Conservation (phyloP, 2,888 invertebrate species). For the Cheilosia pagana region DNA sequence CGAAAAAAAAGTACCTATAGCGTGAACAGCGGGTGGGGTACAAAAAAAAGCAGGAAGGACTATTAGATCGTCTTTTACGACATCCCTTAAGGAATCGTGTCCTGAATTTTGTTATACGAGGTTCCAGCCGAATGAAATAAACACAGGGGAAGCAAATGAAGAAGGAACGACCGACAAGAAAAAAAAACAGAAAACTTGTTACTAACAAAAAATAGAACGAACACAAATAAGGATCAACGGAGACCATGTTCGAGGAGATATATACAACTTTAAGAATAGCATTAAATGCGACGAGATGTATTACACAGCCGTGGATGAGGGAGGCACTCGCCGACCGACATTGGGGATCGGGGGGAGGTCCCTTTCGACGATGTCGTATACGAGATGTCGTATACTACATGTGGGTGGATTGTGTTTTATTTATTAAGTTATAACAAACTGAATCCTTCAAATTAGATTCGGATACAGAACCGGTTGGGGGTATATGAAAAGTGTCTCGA, state of each 20-base stretch:
- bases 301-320: conserved; percentile 22
- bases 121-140: conserved; percentile 36
- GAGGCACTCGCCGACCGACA: not conserved
- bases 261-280: conserved; percentile 66
- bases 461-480: not conserved
- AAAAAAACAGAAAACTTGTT: conserved; percentile 45
- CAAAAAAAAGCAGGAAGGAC: conserved; percentile 62
- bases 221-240: conserved; percentile 72
- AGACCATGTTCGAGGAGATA: conserved; percentile 46
- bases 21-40: conserved; percentile 22
- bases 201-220: conserved; percentile 48
- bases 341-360: not conserved
- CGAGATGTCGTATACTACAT: not conserved
- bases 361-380: not conserved
- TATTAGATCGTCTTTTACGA: conserved; percentile 74
- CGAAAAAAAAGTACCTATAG: conserved; percentile 13
- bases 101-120: conserved; percentile 69
- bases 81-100: conserved; percentile 73
- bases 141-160: not conserved
- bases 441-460: conserved; percentile 41
- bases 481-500: not conserved
- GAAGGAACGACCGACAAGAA: too few species aligned
- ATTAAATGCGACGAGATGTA: conserved; percentile 62
- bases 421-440: conserved; percentile 51
- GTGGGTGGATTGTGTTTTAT: conserved; percentile 33